These are phyloP conservation scores for Agonopterix arenella DNA, from an alignment of 2,888 invertebrate species.

Conservation along the genomic window DNA sequence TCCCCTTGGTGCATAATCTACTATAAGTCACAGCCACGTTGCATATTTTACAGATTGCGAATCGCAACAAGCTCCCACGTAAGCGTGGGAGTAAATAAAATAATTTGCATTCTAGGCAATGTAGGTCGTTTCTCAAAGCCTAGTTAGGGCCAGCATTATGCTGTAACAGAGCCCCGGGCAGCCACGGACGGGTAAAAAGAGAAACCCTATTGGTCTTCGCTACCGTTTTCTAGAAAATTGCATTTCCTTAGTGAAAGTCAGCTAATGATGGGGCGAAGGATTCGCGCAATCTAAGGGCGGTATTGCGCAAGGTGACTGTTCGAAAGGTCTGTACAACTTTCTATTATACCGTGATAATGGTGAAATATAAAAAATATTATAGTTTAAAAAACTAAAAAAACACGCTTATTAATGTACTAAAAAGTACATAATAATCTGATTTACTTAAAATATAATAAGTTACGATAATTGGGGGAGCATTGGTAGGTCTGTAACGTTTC, in stretches of 20 bases:
- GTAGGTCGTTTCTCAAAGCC: slow-evolving; percentile 51
- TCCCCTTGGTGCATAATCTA: too few species aligned
- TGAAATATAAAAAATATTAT: too few species aligned
- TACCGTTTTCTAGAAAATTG: slow-evolving; percentile 75
- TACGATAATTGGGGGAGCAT: too few species aligned
- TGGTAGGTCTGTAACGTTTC: too few species aligned
- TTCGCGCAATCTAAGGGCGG: slow-evolving; percentile 51
- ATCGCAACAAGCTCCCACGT: too few species aligned
- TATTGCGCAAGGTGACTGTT: slow-evolving; percentile 39
- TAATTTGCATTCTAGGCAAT: slow-evolving; percentile 40
- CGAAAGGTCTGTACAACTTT: slow-evolving; percentile 30
- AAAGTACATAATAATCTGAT: too few species aligned
- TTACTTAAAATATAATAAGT: too few species aligned
- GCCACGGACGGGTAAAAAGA: slow-evolving; percentile 54
- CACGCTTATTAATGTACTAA: too few species aligned
- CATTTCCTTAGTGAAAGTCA: slow-evolving; percentile 71
- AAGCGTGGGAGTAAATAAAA: slow-evolving; percentile 26
- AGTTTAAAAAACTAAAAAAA: too few species aligned
- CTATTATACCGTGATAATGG: too few species aligned
- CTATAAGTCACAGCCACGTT: too few species aligned
- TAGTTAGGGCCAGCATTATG: slow-evolving; percentile 49
- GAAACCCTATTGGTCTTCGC: slow-evolving; percentile 59
- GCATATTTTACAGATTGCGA: too few species aligned
- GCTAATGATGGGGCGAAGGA: slow-evolving; percentile 63
- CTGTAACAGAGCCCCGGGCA: slow-evolving; percentile 38